Conservation (phyloP, 2,797 vertebrate genomes). For the Pterois miles region DNA sequence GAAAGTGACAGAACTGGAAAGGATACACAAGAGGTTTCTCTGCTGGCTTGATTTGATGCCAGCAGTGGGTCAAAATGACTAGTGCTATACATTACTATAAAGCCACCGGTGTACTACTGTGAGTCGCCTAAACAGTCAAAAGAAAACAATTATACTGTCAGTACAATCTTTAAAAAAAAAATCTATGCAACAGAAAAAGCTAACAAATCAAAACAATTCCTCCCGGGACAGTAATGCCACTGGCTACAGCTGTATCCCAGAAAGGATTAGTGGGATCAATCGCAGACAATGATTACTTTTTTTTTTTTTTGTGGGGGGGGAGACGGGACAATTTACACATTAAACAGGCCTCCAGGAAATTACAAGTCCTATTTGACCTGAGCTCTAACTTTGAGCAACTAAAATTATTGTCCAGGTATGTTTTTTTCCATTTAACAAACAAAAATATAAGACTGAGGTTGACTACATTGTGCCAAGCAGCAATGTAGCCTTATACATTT, state of each 20-base stretch:
- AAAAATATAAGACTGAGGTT: background rate
- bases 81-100: background rate
- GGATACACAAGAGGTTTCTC: background rate
- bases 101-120: background rate
- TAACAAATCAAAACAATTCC: background rate
- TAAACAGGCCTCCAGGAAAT: conserved; percentile 19
- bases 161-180: background rate
- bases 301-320: too few species aligned
- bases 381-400: background rate
- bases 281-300: conserved; percentile 13
- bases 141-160: background rate
- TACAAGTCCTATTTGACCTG: background rate
- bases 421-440: background rate
- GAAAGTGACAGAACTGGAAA: conserved; percentile 7
- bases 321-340: conserved; percentile 9
- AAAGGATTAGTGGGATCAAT: conserved; percentile 21
- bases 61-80: background rate
- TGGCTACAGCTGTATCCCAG: conserved; percentile 6
- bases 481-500: background rate
- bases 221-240: background rate
- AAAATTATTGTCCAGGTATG: background rate
- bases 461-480: background rate
- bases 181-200: background rate
- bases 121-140: background rate
- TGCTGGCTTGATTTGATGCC: background rate